Conservation (phyloP, 2,888 invertebrate species). For the Clusia tigrina region DNA sequence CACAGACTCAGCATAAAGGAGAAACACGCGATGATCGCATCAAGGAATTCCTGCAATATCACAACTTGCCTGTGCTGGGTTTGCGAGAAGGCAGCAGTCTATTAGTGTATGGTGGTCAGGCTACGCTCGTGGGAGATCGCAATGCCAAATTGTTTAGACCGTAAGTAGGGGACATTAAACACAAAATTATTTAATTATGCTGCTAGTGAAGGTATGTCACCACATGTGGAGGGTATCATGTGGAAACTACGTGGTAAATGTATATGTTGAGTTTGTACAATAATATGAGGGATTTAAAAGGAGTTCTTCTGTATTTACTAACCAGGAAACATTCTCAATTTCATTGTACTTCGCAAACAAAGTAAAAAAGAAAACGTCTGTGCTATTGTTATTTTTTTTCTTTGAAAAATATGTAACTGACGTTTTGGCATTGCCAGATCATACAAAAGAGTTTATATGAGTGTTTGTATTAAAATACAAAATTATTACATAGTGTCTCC, state of each 20-base stretch:
- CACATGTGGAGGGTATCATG: neutral
- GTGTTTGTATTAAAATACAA: no score
- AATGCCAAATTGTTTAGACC: conserved; percentile 72
- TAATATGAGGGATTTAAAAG: no score
- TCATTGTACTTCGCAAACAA: no score
- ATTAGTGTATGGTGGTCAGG: conserved; percentile 69
- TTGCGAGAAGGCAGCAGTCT: conserved; percentile 77
- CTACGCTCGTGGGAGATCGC: conserved; percentile 70
- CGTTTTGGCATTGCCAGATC: no score
- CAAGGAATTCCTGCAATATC: conserved; percentile 72
- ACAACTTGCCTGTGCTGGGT: conserved; percentile 72
- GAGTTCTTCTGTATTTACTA: no score
- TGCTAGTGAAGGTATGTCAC: conserved; percentile 19
- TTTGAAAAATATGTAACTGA: no score
- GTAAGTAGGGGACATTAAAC: conserved; percentile 65
- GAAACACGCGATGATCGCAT: conserved; percentile 82
- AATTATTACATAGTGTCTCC: no score
- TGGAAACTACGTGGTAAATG: neutral
- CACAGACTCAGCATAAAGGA: conserved; percentile 70
- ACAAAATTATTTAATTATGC: neutral
- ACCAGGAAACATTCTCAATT: no score
- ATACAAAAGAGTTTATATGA: no score
- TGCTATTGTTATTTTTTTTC: no score
- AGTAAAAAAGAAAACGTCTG: no score
- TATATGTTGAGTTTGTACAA: no score